A percentile compares a stretch with the other conserved stretches of the same genome.
Conservation (phyloP, 2,888 invertebrate species). For the Atethmia centrago region DNA sequence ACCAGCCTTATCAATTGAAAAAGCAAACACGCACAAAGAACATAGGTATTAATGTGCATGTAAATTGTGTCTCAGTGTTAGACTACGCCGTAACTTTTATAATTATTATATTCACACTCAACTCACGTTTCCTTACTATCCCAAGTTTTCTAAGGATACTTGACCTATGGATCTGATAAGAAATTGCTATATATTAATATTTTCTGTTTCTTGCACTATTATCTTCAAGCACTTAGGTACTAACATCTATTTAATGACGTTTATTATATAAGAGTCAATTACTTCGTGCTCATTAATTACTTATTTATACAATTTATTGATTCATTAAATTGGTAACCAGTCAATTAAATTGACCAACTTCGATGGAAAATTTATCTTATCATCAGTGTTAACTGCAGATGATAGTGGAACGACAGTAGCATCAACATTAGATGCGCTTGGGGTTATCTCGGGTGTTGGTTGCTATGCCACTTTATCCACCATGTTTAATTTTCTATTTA, state of each 20-base stretch:
- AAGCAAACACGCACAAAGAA: conserved; percentile 16
- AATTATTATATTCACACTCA: conserved; percentile 18
- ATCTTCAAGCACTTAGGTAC: conserved; percentile 15
- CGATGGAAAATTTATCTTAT: conserved; percentile 83
- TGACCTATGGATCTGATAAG: conserved; percentile 36
- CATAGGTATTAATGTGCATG: background rate
- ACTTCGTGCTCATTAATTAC: conserved; percentile 35
- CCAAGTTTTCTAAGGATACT: conserved; percentile 47
- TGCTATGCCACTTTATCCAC: conserved; percentile 69
- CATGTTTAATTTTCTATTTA: conserved; percentile 54
- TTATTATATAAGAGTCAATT: conserved; percentile 41
- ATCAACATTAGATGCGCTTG: conserved; percentile 69
- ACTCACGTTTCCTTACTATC: conserved; percentile 32
- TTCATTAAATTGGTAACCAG: conserved; percentile 25
- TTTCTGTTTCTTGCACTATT: conserved; percentile 41
- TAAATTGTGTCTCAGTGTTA: conserved; percentile 11
- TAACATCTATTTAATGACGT: conserved; percentile 31
- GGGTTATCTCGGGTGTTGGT: conserved; percentile 77
- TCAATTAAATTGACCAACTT: conserved; percentile 41
- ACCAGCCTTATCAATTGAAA: conserved; percentile 16
- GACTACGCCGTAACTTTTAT: conserved; percentile 1
- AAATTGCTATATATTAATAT: conserved; percentile 32
- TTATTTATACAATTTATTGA: conserved; percentile 42
- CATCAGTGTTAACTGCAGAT: conserved; percentile 76
- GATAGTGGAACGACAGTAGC: conserved; percentile 68